Evolutionary conservation across 1,140 invertebrate species (phyloP).

Genomic region (Bombus difficillimus): DNA sequence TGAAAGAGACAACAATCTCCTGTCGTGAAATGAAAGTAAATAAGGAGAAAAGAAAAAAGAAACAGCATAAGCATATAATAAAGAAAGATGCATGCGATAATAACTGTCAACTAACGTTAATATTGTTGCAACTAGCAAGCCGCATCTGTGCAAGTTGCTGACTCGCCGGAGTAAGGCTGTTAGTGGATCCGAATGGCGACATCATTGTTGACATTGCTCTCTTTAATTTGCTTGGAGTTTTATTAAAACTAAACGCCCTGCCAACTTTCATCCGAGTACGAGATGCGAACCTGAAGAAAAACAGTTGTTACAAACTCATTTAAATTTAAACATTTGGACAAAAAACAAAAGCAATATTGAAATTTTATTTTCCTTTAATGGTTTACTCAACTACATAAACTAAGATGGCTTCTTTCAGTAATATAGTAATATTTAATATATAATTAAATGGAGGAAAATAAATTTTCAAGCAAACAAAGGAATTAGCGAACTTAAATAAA

Average conservation of each 20-base stretch:
- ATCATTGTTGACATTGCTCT: conserved; percentile 97
- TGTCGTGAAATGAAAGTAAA: conserved; percentile 49
- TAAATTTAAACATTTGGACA: conserved; percentile 15
- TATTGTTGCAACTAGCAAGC: conserved; percentile 92
- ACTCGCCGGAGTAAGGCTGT: conserved; percentile 88
- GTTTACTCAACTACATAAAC: background rate
- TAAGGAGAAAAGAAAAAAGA: conserved; percentile 26
- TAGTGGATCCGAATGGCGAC: conserved; percentile 93
- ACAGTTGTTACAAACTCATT: conserved; percentile 44
- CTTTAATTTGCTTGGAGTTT: conserved; percentile 96
- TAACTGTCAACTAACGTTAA: conserved; percentile 87
- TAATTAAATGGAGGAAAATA: conserved; percentile 51
- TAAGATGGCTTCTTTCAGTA: background rate
- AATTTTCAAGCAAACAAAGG: conserved; percentile 60
- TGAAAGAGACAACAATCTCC: conserved; percentile 51
- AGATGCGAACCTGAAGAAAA: conserved; percentile 87
- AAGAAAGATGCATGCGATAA: conserved; percentile 41
- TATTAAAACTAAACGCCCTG: conserved; percentile 96
- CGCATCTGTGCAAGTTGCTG: conserved; percentile 91
- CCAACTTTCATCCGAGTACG: conserved; percentile 94
- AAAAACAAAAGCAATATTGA: conserved; percentile 52
- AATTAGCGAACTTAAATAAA: conserved; percentile 54
- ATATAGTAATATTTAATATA: background rate
- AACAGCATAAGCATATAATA: conserved; percentile 9
- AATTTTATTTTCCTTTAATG: conserved; percentile 65